Evolutionary conservation across 2,113 vertebrate species (phyloP).

Genomic region (Myotis lucifugus): DNA sequence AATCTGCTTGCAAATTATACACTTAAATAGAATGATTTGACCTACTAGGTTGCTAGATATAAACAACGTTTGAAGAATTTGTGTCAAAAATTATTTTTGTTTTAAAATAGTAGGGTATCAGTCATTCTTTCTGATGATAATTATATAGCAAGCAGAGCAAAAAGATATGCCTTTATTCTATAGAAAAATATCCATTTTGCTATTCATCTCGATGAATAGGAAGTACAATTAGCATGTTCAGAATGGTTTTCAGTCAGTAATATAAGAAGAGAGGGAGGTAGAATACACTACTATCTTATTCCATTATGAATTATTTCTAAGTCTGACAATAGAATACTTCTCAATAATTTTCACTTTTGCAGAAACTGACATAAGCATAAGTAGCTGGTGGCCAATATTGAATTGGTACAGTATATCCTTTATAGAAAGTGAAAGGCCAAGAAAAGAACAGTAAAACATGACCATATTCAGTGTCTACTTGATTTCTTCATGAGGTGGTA

Average conservation of each 20-base stretch:
- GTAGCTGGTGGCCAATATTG: background rate
- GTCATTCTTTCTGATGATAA: constrained; percentile 17
- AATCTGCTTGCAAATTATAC: background rate
- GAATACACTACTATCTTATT: background rate
- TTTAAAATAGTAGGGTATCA: background rate
- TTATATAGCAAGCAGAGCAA: background rate
- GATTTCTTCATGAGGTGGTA: background rate
- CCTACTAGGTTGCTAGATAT: background rate
- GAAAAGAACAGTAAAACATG: background rate
- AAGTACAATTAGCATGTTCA: constrained; percentile 4
- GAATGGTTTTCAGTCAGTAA: constrained; percentile 30
- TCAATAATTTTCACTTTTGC: background rate
- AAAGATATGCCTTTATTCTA: background rate
- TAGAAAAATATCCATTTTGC: background rate
- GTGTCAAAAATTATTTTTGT: constrained; percentile 25
- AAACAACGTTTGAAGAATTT: background rate
- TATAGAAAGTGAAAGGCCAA: background rate
- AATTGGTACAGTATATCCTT: background rate
- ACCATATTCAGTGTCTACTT: background rate
- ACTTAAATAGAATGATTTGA: constrained; percentile 34
- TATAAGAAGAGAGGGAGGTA: background rate
- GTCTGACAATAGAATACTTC: background rate
- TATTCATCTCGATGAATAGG: background rate
- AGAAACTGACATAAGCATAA: background rate
- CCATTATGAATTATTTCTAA: background rate